Percentiles rank a stretch among this genome's conserved stretches.
These are phyloP conservation scores for Trichogramma evanescens DNA, from an alignment of 2,888 invertebrate species.

Conservation along the genomic window DNA sequence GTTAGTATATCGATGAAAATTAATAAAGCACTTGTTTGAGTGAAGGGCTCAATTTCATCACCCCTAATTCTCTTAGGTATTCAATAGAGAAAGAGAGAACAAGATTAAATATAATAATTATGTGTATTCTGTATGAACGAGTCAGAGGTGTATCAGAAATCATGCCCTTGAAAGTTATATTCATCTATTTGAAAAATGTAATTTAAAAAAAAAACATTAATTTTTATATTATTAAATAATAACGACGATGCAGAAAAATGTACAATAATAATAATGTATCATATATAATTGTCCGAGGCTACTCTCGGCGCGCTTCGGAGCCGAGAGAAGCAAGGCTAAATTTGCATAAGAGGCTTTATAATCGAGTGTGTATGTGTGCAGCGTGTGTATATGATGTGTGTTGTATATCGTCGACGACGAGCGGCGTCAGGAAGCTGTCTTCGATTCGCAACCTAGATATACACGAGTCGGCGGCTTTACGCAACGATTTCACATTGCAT, in stretches of 20 bases:
- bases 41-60: not conserved
- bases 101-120: too few species aligned
- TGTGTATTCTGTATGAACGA: too few species aligned
- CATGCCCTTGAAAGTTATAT: too few species aligned
- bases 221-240: too few species aligned
- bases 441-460: slow-evolving; percentile 28
- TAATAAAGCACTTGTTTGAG: not conserved
- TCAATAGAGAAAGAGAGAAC: too few species aligned
- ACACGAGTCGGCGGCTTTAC: slow-evolving; percentile 5
- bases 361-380: not conserved
- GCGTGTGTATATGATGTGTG: not conserved
- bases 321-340: slow-evolving; percentile 6
- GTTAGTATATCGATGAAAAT: not conserved
- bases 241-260: too few species aligned
- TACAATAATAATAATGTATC: too few species aligned
- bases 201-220: too few species aligned
- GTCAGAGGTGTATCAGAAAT: too few species aligned
- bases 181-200: too few species aligned
- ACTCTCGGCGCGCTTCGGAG: not conserved
- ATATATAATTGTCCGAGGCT: too few species aligned
- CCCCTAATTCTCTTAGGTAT: too few species aligned
- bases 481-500: slow-evolving; percentile 1
- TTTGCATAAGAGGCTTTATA: slow-evolving; percentile 17
- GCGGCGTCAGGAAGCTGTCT: slow-evolving; percentile 39
- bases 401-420: not conserved